Conservation (phyloP, 2,113 vertebrate genomes). For the Grammomys dolichurus region DNA sequence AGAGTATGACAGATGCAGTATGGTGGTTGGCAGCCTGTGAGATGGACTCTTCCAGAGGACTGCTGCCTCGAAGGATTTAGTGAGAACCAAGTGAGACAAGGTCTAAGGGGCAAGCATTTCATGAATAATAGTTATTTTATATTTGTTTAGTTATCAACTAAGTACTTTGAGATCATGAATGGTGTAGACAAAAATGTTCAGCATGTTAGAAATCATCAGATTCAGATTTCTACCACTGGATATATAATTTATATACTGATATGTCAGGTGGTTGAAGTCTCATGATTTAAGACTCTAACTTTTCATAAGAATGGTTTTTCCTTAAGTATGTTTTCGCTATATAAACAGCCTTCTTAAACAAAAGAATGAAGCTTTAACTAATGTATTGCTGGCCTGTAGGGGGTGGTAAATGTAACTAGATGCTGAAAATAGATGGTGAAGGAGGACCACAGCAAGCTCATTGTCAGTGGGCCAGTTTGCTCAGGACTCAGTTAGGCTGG, state of each 20-base stretch:
- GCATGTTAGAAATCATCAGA: not conserved
- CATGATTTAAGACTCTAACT: not conserved
- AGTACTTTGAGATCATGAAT: not conserved
- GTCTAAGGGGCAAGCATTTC: not conserved
- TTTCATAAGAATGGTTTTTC: not conserved
- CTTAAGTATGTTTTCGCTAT: not conserved
- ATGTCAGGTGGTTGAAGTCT: not conserved
- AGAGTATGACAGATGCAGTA: fast-evolving
- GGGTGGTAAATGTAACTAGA: slow-evolving; percentile 7
- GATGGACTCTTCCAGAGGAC: fast-evolving
- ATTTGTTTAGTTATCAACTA: not conserved
- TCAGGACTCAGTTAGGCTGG: not conserved
- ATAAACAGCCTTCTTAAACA: slow-evolving; percentile 21
- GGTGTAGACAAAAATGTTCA: not conserved
- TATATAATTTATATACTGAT: not conserved
- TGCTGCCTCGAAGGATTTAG: not conserved
- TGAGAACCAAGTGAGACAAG: not conserved
- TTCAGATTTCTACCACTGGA: not conserved
- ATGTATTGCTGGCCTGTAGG: not conserved
- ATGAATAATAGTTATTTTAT: not conserved
- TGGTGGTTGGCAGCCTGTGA: not conserved
- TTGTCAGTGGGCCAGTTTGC: not conserved
- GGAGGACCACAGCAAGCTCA: not conserved
- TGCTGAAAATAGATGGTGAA: not conserved
- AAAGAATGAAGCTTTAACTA: not conserved